Evolutionary conservation across 1,140 invertebrate species (phyloP).

Genomic region (Melanaphis sacchari): DNA sequence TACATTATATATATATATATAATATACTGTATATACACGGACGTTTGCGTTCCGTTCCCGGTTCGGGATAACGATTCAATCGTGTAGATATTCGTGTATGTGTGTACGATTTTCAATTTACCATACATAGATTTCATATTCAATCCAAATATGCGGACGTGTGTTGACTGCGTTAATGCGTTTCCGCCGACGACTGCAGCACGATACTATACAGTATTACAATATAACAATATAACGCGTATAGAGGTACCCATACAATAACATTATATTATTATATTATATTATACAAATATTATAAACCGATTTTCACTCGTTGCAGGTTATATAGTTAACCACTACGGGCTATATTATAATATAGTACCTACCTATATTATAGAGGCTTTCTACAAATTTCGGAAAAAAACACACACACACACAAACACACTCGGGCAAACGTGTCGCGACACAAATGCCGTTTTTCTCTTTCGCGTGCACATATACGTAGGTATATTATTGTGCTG

Average conservation of each 20-base stretch:
- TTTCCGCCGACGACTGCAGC: background rate
- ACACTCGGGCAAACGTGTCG: background rate
- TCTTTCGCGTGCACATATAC: background rate
- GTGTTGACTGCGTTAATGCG: background rate
- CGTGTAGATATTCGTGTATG: conserved; percentile 15
- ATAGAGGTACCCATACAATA: background rate
- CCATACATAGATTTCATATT: conserved; percentile 47
- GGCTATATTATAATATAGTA: too few species aligned
- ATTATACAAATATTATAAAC: background rate
- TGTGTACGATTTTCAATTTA: conserved; percentile 30
- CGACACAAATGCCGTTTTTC: background rate
- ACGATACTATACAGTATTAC: too few species aligned
- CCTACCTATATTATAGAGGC: too few species aligned
- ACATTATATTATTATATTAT: background rate
- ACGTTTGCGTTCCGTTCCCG: background rate
- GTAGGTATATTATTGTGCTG: background rate
- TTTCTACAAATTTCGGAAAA: background rate
- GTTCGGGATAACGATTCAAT: conserved; percentile 40
- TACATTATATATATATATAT: too few species aligned
- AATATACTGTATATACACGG: background rate
- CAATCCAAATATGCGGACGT: conserved; percentile 43
- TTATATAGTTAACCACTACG: background rate
- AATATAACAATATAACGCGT: background rate
- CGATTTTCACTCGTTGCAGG: background rate
- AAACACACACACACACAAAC: background rate